Evolutionary conservation across 2,113 vertebrate species (phyloP).

Genomic region (Xenopus laevis): DNA sequence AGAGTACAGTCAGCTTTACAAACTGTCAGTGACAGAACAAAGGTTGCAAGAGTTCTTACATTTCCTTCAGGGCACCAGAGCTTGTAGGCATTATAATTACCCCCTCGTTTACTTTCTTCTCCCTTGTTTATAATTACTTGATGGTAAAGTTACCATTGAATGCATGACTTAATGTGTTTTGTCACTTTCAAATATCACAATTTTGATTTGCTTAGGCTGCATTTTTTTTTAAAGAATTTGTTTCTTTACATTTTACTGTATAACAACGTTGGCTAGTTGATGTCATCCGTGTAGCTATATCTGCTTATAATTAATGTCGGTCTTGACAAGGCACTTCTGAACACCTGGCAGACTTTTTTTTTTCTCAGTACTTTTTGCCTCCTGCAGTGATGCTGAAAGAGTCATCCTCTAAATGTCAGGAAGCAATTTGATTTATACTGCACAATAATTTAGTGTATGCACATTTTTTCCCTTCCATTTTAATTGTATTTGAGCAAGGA

Average conservation of each 20-base stretch:
- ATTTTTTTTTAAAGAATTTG: neutral
- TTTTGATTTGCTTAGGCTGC: neutral
- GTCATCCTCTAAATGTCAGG: constrained; percentile 36
- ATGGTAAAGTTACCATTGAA: constrained; percentile 19
- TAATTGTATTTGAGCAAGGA: neutral
- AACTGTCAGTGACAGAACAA: constrained; percentile 44
- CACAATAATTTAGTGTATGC: constrained; percentile 29
- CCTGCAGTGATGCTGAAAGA: constrained; percentile 36
- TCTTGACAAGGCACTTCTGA: constrained; percentile 36
- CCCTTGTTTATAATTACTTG: constrained; percentile 41
- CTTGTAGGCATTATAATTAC: constrained; percentile 48
- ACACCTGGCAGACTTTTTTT: constrained; percentile 42
- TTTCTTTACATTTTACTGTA: neutral
- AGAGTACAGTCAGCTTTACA: constrained; percentile 38
- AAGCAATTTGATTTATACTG: constrained; percentile 40
- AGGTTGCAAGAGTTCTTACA: constrained; percentile 45
- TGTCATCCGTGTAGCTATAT: constrained; percentile 8
- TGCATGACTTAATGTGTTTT: constrained; percentile 3
- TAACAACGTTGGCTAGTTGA: constrained; percentile 9
- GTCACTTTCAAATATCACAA: constrained; percentile 24
- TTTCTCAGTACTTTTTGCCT: constrained; percentile 32
- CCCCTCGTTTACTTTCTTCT: constrained; percentile 58
- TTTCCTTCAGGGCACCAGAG: constrained; percentile 56
- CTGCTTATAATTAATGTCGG: constrained; percentile 25
- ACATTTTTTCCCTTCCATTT: constrained; percentile 19